Evolutionary conservation across 2,113 vertebrate genomes (phyloP), one percentile per base, ranked within the genome.

Genomic region (Chionis minor): DNA sequence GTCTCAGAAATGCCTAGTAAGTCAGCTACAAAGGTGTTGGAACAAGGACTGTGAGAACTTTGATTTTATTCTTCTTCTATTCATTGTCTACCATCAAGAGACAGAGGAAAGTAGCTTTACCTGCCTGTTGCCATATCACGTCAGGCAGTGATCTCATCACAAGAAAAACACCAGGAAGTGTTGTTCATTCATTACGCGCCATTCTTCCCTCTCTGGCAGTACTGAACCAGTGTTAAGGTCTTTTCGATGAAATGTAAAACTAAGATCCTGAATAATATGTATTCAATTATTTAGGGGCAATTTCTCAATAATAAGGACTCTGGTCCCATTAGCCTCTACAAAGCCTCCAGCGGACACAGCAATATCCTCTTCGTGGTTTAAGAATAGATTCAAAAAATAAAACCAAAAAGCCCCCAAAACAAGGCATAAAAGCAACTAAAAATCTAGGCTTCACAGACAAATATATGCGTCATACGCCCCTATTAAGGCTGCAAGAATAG

Each of bases 91-190:
- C 33, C 30, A 88, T 30, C 38, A 90, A 93, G 66, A 96, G 62
- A 92, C 62, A 89, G 14, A 74, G 45, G 49, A 94, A 96, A 95
- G 5, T 4, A 74, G 51, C 47, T 93, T 94, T 90, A 95, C 82
- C 82, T 92, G 90, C 90, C 90, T 93, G 79, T 27, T 92, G 92
- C 28, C 51, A 13, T 70, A 90, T n/a, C 85, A 81, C 3, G 6
- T 67, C 63, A 96, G 88, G 82, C 79, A 95, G 80, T 75, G 52
- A 95, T 56, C 63, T 88, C 51, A 90, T 45, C 71, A 83, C 20
- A 93, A 90, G 51, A 70, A 90, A 96, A 96, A 86, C 58, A 94
- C 44, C 49, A 74, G 55, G 23, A 86, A 92, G 52, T 72, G 52
- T 19, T 92, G 26, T 45, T 94, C 61, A 74, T 38, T 89, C 72